A percentile compares a stretch with the other conserved stretches of the same genome.
These are phyloP conservation scores for Tenebrio molitor DNA, from an alignment of 1,140 invertebrate species.

Conservation along the genomic window DNA sequence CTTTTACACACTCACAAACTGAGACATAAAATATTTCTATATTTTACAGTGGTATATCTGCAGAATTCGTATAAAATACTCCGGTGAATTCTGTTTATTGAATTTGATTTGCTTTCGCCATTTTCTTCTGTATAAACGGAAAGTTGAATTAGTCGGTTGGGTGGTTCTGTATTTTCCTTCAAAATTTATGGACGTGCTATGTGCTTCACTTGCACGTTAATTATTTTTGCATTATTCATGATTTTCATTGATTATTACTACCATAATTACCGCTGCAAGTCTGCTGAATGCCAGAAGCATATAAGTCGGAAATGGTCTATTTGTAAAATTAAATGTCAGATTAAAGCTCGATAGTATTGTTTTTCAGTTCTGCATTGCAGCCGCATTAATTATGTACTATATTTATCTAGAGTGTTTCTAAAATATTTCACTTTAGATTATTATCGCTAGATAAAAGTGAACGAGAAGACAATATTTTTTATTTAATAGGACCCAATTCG, in stretches of 20 bases:
- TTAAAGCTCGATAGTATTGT: conserved; percentile 8
- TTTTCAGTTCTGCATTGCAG: conserved; percentile 17
- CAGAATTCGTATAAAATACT: too few species aligned
- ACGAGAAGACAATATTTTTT: too few species aligned
- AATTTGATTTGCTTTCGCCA: background rate
- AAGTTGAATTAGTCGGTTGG: background rate
- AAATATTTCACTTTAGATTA: too few species aligned
- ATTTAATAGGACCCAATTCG: too few species aligned
- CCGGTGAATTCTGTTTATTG: too few species aligned
- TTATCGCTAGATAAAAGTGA: too few species aligned
- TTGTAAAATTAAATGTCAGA: conserved; percentile 25
- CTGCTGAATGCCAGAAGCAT: conserved; percentile 19
- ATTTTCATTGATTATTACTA: conserved; percentile 36
- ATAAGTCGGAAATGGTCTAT: conserved; percentile 9
- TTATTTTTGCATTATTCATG: conserved; percentile 30
- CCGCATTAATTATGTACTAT: conserved; percentile 2
- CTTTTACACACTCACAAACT: too few species aligned
- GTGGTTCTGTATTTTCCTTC: conserved; percentile 9
- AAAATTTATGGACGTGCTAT: conserved; percentile 26
- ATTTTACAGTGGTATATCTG: too few species aligned
- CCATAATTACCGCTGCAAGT: conserved; percentile 7
- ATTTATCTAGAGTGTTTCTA: background rate
- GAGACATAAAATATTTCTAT: too few species aligned
- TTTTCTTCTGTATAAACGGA: too few species aligned
- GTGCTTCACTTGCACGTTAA: conserved; percentile 24